phyloP scores from a whole-genome alignment of 2,797 vertebrate species.

The Melanotaenia nigrans region DNA sequence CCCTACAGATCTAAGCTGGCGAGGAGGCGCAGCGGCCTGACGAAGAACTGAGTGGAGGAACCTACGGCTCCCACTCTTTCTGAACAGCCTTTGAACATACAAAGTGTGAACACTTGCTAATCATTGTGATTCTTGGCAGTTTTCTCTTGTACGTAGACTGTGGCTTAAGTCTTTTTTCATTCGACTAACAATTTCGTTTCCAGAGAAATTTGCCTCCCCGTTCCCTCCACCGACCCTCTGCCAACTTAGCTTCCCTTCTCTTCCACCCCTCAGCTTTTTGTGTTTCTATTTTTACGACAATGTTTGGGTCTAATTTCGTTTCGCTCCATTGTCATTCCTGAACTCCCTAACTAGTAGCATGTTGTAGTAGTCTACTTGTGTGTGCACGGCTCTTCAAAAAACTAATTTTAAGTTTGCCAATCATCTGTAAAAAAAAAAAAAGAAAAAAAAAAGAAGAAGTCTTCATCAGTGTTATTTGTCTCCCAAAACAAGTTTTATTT shows the following conservation, averaged over 20 bases:
- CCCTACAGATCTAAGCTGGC: constrained; percentile 92
- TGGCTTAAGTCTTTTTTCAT: constrained; percentile 89
- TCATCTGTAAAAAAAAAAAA: constrained; percentile 77
- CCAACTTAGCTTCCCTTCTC: constrained; percentile 44
- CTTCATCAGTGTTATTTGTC: constrained; percentile 84
- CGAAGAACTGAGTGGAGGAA: constrained; percentile 85
- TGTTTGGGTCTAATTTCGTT: constrained; percentile 74
- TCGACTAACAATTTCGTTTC: constrained; percentile 84
- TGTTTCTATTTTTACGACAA: constrained; percentile 73
- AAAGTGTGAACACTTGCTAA: constrained; percentile 91
- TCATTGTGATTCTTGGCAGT: constrained; percentile 94
- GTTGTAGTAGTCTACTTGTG: constrained; percentile 90
- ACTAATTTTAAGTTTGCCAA: constrained; percentile 80
- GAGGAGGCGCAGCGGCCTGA: constrained; percentile 89
- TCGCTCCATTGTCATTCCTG: constrained; percentile 84
- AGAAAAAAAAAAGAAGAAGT: constrained; percentile 33
- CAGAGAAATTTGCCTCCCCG: constrained; percentile 68
- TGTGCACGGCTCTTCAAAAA: constrained; percentile 86
- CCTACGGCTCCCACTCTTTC: constrained; percentile 69
- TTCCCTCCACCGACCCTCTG: constrained; percentile 34
- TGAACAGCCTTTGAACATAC: constrained; percentile 82
- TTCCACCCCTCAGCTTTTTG: constrained; percentile 63
- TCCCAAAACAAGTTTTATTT: constrained; percentile 74
- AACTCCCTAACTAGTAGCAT: constrained; percentile 90
- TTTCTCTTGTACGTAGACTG: constrained; percentile 93